Conservation (phyloP, 2,888 invertebrate species). For the Boloria euphrosyne region DNA sequence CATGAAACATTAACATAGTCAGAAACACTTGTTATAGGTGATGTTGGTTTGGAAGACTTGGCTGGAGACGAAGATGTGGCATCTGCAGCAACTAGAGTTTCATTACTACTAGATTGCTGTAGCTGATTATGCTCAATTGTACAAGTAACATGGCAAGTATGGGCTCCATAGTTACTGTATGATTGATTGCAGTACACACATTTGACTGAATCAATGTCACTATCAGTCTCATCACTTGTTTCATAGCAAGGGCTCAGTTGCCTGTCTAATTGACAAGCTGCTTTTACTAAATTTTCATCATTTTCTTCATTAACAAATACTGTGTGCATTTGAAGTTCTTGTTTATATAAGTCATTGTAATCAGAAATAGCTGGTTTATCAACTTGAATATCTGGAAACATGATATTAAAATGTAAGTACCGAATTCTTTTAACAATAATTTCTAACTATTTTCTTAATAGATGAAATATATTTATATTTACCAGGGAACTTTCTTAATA, state of each 20-base stretch:
- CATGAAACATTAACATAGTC: slow-evolving; percentile 62
- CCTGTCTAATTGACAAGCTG: slow-evolving; percentile 46
- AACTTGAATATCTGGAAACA: slow-evolving; percentile 56
- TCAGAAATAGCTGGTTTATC: slow-evolving; percentile 58
- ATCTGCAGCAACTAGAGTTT: slow-evolving; percentile 72
- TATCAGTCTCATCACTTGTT: slow-evolving; percentile 75
- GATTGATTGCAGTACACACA: slow-evolving; percentile 73
- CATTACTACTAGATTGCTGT: slow-evolving; percentile 69
- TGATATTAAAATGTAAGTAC: background rate
- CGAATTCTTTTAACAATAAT: background rate
- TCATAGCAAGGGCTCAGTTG: slow-evolving; percentile 50
- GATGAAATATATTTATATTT: slow-evolving; percentile 35
- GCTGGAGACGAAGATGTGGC: slow-evolving; percentile 41
- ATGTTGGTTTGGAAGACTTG: slow-evolving; percentile 39
- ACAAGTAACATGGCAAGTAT: slow-evolving; percentile 69
- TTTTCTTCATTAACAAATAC: slow-evolving; percentile 67
- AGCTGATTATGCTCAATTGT: slow-evolving; percentile 70
- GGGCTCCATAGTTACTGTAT: slow-evolving; percentile 64
- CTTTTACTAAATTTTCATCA: slow-evolving; percentile 64
- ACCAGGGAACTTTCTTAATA: slow-evolving; percentile 68
- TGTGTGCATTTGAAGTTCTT: slow-evolving; percentile 71
- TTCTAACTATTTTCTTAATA: background rate
- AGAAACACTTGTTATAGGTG: slow-evolving; percentile 44
- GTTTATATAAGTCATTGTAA: slow-evolving; percentile 66
- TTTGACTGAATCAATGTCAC: slow-evolving; percentile 75